A percentile compares a stretch with the other conserved stretches of the same genome.
These are phyloP conservation scores for Corythoichthys intestinalis DNA, from an alignment of 2,113 vertebrate species.

Conservation along the genomic window DNA sequence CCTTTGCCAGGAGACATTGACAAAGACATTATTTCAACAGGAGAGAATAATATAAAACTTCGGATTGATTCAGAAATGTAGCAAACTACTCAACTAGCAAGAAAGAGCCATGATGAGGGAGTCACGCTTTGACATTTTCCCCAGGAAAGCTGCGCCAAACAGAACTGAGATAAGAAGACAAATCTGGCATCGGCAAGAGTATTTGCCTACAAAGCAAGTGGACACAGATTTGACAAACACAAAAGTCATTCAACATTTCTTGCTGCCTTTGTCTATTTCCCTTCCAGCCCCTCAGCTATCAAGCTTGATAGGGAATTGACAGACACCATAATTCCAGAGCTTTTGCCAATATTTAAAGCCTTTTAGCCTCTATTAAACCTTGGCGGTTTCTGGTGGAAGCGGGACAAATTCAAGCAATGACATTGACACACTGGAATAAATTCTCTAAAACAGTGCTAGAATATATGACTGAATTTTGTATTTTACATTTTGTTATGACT, in stretches of 20 bases:
- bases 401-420: constrained; percentile 26
- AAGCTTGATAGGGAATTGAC: constrained; percentile 18
- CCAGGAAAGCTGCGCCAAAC: constrained; percentile 25
- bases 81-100: constrained; percentile 28
- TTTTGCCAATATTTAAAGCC: constrained; percentile 32
- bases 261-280: constrained; percentile 12
- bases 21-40: constrained; percentile 12
- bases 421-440: not conserved
- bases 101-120: constrained; percentile 31
- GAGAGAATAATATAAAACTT: constrained; percentile 18
- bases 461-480: constrained; percentile 7
- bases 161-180: constrained; percentile 29
- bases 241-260: constrained; percentile 17
- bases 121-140: constrained; percentile 18
- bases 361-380: constrained; percentile 33
- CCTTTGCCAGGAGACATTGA: constrained; percentile 30
- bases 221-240: constrained; percentile 16
- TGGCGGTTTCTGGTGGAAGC: constrained; percentile 20
- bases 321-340: constrained; percentile 27
- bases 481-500: not conserved
- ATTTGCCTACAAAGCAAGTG: not conserved
- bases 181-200: constrained; percentile 16
- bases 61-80: constrained; percentile 35
- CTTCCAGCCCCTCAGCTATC: constrained; percentile 14
- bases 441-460: constrained; percentile 6